These are phyloP conservation scores for Coptodon rendalli DNA, from an alignment of 2,113 vertebrate species.

Conservation along the genomic window DNA sequence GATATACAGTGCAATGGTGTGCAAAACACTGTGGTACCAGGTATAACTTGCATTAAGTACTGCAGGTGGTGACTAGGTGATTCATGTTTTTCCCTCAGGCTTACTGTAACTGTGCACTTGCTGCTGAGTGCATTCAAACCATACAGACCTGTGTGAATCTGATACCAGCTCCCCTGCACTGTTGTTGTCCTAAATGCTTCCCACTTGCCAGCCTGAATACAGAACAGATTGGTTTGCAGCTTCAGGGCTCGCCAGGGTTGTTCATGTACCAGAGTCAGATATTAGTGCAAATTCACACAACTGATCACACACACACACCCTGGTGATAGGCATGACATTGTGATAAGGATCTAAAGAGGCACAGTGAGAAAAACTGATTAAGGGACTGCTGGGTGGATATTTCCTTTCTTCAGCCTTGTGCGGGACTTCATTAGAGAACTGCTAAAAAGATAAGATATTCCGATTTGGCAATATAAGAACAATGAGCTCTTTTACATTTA, in stretches of 20 bases:
- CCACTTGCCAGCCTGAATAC: not conserved
- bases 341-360: constrained; percentile 27
- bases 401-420: constrained; percentile 7
- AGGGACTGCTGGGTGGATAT: not conserved
- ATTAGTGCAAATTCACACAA: not conserved
- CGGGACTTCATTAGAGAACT: constrained; percentile 33
- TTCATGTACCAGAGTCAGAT: not conserved
- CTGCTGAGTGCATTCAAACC: not conserved
- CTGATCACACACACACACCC: not conserved
- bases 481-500: not conserved
- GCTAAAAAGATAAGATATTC: constrained; percentile 24
- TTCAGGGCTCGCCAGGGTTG: not conserved
- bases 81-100: not conserved
- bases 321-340: not conserved
- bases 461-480: constrained; percentile 7
- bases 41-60: not conserved
- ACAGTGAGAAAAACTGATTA: constrained; percentile 11
- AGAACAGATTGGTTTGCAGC: not conserved
- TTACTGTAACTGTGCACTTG: not conserved
- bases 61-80: not conserved
- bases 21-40: not conserved
- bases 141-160: not conserved
- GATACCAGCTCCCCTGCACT: not conserved
- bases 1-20: not conserved
- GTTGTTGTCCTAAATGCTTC: not conserved